Conservation (phyloP, 2,797 vertebrate genomes). For the Tangara arthus region DNA sequence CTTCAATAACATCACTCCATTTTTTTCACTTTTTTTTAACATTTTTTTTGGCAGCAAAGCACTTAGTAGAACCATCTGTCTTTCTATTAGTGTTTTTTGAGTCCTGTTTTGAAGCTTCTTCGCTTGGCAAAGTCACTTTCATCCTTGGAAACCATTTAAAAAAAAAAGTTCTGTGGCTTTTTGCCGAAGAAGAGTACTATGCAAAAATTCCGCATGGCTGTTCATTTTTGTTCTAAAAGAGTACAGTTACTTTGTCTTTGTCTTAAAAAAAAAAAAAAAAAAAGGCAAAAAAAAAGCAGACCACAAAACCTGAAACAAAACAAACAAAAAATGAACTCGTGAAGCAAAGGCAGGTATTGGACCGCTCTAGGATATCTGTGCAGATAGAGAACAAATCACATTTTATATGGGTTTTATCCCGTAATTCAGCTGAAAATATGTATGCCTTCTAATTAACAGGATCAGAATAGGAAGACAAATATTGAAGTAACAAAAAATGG, state of each 20-base stretch:
- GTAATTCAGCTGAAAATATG: not conserved
- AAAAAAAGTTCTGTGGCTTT: constrained; percentile 88
- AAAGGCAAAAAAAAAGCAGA: not conserved
- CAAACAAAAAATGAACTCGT: not conserved
- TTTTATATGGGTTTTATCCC: not conserved
- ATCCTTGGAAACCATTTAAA: constrained; percentile 91
- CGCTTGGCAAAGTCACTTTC: constrained; percentile 94
- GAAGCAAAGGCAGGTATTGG: constrained; percentile 27
- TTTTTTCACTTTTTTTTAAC: constrained; percentile 72
- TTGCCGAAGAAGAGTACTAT: constrained; percentile 85
- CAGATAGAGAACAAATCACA: not conserved
- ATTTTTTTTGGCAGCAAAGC: constrained; percentile 90
- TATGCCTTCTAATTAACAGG: not conserved
- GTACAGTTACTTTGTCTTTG: constrained; percentile 76
- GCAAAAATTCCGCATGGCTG: constrained; percentile 86
- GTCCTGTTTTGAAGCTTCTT: constrained; percentile 86
- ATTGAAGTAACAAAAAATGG: not conserved
- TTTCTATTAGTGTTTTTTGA: constrained; percentile 92
- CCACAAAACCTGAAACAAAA: not conserved
- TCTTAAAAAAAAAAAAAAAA: constrained; percentile 11
- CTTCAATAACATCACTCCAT: constrained; percentile 83
- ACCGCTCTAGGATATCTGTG: not conserved
- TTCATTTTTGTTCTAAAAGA: constrained; percentile 82
- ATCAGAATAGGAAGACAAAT: not conserved
- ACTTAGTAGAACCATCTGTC: constrained; percentile 98